Evolutionary conservation across 2,888 invertebrate species (phyloP).

Genomic region (Schizaphis graminum): DNA sequence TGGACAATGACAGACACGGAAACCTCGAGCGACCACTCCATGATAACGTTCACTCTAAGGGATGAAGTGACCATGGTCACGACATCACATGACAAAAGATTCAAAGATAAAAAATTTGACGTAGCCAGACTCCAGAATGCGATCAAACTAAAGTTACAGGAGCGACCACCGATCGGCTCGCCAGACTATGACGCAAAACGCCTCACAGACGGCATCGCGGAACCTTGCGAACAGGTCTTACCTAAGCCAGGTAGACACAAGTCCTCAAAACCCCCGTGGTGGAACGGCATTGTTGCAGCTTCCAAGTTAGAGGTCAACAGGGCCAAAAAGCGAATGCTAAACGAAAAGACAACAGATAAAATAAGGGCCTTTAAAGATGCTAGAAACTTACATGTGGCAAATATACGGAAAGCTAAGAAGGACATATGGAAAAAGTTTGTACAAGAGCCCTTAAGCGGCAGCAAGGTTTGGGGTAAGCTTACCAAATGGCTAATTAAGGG

Average conservation of each 20-base stretch:
- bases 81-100: background rate
- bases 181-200: background rate
- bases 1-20: background rate
- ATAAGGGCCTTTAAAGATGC: background rate
- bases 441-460: background rate
- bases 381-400: background rate
- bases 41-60: background rate
- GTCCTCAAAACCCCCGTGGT: background rate
- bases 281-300: background rate
- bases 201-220: background rate
- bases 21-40: background rate
- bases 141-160: too few species aligned
- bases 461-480: background rate
- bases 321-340: background rate
- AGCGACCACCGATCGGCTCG: too few species aligned
- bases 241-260: background rate
- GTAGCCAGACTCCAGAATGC: too few species aligned
- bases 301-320: background rate
- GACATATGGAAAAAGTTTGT: background rate
- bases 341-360: background rate
- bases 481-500: background rate
- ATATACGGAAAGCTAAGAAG: background rate
- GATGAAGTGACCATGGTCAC: background rate
- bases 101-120: background rate
- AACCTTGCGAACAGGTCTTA: background rate